Conservation (phyloP, 2,888 invertebrate species). For the Opisthograptis luteolata region DNA sequence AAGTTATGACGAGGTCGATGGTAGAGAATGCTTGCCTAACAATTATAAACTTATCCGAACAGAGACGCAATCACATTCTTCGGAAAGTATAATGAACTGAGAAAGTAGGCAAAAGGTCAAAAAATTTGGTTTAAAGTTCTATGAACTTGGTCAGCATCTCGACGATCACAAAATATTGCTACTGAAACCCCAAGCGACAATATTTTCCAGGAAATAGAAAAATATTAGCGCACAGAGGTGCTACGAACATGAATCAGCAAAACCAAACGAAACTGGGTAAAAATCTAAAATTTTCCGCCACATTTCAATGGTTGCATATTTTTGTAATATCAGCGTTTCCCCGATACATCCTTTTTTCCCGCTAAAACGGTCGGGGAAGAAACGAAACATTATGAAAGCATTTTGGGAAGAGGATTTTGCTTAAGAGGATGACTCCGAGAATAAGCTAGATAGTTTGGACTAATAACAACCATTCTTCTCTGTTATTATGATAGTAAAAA, state of each 20-base stretch:
- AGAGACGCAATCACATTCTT: no score
- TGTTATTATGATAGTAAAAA: no score
- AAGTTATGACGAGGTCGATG: no score
- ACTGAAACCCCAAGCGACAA: constrained; percentile 5
- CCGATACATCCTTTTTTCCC: not conserved
- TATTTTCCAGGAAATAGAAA: constrained; percentile 13
- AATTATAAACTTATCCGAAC: no score
- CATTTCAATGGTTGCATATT: not conserved
- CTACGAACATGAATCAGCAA: constrained; percentile 3
- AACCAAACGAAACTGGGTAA: not conserved
- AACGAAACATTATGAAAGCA: not conserved
- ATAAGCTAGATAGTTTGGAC: no score
- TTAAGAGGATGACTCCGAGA: no score
- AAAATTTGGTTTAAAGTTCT: no score
- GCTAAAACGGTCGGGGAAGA: not conserved
- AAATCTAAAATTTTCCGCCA: constrained; percentile 3
- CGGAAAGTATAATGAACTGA: no score
- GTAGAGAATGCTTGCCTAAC: no score
- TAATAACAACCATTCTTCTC: no score
- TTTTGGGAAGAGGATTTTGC: not conserved
- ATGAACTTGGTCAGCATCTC: constrained; percentile 6
- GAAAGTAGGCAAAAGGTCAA: no score
- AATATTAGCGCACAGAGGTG: constrained; percentile 13
- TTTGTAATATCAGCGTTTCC: not conserved
- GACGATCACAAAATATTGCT: constrained; percentile 9